Base-by-base conservation (phyloP, 2,888 invertebrate genomes). In the Busseola fusca region DNA sequence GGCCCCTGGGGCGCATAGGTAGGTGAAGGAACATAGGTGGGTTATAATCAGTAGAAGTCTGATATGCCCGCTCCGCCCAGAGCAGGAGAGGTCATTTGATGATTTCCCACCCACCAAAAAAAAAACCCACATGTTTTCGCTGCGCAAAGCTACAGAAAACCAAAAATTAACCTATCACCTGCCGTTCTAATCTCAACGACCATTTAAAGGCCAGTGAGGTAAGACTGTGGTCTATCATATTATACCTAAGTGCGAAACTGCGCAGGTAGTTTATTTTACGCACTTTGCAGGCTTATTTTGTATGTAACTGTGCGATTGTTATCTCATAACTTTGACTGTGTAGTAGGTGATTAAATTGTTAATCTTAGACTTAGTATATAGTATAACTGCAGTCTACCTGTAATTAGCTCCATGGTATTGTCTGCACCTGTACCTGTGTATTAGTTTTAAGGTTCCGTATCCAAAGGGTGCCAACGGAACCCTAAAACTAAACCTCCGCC, bases 171-270 rank as follows among this genome's bases (percentile, higher is more conserved):
- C 40, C 58, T 65, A 40, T 62, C n/a, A 42, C 48, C 27, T 25
- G 56, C 64, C 72, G n/a, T 42, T 81, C 76, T 81, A 81, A 81
- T 70, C 78, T 81, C 76, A 76, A 66, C 18, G 79, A 75, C 80
- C 82, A 72, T 25, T 72, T 65, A 75, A 81, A 81, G 76, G 82
- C 76, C 79, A 64, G 37, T 34, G 12, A 62, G 58, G 58, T 68
- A 65, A 45, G 12, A 58, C 63, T 58, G 25, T n/a, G 48, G 56
- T 34, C 48, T 72, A 72, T 78, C 16, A 78, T 70, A 65, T 74
- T 67, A 57, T 63, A n/a, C 50, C 12, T 12, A 69, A 60, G 42
- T 67, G 77, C n/a, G 34, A 56, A 34, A 34, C 34, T 3, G 34
- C 34, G 34, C 34, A 34, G 34, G 7, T n/a, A n/a, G n/a, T 34